Conservation (phyloP, 64 coral and sea anemone genomes). For the Actinia equina region DNA sequence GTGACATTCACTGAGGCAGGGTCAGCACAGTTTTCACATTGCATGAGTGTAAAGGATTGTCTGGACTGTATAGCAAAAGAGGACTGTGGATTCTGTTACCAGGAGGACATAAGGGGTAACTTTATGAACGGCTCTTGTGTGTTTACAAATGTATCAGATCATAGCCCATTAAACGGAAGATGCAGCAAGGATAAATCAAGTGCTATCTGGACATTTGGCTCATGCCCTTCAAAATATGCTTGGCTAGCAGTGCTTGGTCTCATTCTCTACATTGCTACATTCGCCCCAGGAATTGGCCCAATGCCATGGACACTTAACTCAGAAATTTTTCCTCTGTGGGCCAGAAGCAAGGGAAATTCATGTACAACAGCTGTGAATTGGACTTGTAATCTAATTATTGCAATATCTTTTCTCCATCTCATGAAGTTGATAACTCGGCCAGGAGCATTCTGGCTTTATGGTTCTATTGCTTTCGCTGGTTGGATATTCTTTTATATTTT, state of each 20-base stretch:
- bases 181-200: conserved; percentile 23
- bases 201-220: conserved; percentile 32
- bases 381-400: conserved; percentile 81
- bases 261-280: conserved; percentile 68
- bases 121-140: conserved; percentile 78
- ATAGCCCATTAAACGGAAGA: conserved; percentile 51
- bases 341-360: conserved; percentile 81
- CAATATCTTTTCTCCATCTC: conserved; percentile 85
- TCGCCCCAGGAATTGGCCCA: conserved; percentile 91
- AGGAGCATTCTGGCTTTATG: conserved; percentile 92
- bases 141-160: conserved; percentile 34
- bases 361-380: conserved; percentile 84
- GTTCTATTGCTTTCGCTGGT: conserved; percentile 50
- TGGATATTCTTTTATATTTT: conserved; percentile 80
- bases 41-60: conserved; percentile 30
- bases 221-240: conserved; percentile 78
- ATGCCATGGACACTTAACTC: conserved; percentile 99
- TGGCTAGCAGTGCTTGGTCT: conserved; percentile 74
- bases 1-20: conserved; percentile 36
- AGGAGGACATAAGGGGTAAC: conserved; percentile 11
- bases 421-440: conserved; percentile 66
- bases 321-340: conserved; percentile 94
- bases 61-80: conserved; percentile 49
- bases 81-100: conserved; percentile 84
- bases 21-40: not conserved